Evolutionary conservation across 2,113 vertebrate genomes (phyloP), one percentile per base, ranked within the genome.

Genomic region (Anarhynchus alexandrinus): DNA sequence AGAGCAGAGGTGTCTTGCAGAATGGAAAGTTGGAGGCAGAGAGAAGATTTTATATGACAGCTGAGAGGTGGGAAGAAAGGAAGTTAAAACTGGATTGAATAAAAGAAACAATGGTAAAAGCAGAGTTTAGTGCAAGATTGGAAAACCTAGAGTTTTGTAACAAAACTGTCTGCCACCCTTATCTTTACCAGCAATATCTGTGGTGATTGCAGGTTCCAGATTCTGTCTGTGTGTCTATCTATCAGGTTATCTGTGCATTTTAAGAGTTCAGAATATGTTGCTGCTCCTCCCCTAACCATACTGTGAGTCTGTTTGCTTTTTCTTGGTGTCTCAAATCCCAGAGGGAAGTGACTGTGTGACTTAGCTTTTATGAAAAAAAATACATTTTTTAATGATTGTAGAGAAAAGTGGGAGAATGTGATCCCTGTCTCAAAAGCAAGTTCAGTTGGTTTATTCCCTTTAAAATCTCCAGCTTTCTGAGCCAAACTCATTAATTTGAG

Each of bases 21-120:
- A 96, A 94, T 96, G 94, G 91, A 96, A 96, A 76, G 92, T 30
- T 96, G 92, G 96, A 95, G 96, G 94, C 94, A 94, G 92, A 94
- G 69, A 78, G 86, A 97, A 93, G 76, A 79, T 96, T 96, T 96
- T 94, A 84, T 86, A 40, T 96, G 96, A 97, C 92, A 96, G 95
- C 96, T 97, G 88, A 84, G 83, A 94, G 61, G 92, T 96, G 96
- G 97, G 77, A 96, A 95, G 96, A 96, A 96, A 93, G 80, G 69
- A 93, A 96, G 69, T 92, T 93, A 93, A 92, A 96, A 76, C 47
- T 9, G 6, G 32, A 15, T 72, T 82, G 90, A 91, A 92, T 89
- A 86, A 84, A 93, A 30, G 76, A 67, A 86, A 90, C 72, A 93
- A 84, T 43, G 86, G 55, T 93, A 92, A 93, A 74, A 94, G 43